A percentile compares a stretch with the other conserved stretches of the same genome.
phyloP scores from a whole-genome alignment of 2,113 vertebrate genomes.

The Carassius gibelio region DNA sequence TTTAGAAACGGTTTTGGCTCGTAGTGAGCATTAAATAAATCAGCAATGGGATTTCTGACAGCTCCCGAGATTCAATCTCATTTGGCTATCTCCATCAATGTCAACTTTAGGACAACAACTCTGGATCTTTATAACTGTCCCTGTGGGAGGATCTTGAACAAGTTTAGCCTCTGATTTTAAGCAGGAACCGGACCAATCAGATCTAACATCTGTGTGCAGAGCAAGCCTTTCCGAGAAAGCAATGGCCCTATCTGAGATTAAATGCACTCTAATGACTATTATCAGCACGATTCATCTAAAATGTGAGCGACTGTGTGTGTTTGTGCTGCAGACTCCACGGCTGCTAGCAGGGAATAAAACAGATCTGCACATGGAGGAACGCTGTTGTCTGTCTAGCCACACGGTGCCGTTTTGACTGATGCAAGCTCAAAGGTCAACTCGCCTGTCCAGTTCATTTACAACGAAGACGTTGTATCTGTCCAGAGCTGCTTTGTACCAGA shows the following conservation, averaged over 20 bases:
- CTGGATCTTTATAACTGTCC: slow-evolving; percentile 23
- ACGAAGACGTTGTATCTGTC: slow-evolving; percentile 19
- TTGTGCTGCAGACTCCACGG: slow-evolving; percentile 34
- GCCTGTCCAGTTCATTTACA: slow-evolving; percentile 31
- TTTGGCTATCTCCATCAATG: background rate
- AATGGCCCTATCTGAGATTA: slow-evolving; percentile 25
- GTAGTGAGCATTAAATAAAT: background rate
- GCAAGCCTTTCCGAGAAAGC: background rate
- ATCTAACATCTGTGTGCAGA: slow-evolving; percentile 3
- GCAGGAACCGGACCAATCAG: slow-evolving; percentile 24
- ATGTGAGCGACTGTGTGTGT: slow-evolving; percentile 17
- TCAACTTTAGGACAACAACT: slow-evolving; percentile 12
- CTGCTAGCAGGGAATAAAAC: slow-evolving; percentile 45
- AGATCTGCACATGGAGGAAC: slow-evolving; percentile 9
- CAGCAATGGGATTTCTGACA: slow-evolving; percentile 9
- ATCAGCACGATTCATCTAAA: slow-evolving; percentile 35
- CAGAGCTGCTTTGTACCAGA: slow-evolving; percentile 26
- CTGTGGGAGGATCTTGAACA: slow-evolving; percentile 22
- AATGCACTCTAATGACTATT: slow-evolving; percentile 40
- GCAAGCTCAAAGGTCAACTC: slow-evolving; percentile 48
- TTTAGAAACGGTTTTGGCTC: background rate
- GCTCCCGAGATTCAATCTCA: background rate
- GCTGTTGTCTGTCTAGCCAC: slow-evolving; percentile 41
- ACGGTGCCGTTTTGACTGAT: slow-evolving; percentile 56
- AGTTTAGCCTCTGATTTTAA: background rate